phyloP scores from a whole-genome alignment of 30 jellyfish, hydroid and myxozoan species.

The Turritopsis dohrnii region DNA sequence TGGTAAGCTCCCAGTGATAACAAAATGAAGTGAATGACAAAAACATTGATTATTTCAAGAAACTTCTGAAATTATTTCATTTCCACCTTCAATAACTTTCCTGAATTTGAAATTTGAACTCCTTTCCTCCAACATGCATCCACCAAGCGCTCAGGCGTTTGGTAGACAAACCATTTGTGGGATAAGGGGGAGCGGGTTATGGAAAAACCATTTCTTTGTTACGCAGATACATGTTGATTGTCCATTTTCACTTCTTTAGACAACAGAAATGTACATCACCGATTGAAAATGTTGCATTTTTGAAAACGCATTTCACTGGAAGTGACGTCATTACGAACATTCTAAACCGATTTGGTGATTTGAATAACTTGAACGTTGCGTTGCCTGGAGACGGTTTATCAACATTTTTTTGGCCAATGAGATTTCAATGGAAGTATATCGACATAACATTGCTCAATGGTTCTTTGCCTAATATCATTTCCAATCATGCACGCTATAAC shows the following conservation, averaged over 20 bases:
- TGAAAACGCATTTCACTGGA: conserved; percentile 96
- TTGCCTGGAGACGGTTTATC: conserved; percentile 97
- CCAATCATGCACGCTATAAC: conserved; percentile 95
- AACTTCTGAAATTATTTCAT: no score
- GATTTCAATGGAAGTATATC: conserved; percentile 96
- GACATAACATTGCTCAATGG: conserved; percentile 91
- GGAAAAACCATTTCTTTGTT: no score
- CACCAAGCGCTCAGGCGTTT: no score
- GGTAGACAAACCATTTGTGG: no score
- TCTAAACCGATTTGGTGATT: conserved; percentile 84
- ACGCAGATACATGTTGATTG: not conserved
- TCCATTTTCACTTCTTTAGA: conserved; percentile 32
- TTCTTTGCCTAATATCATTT: conserved; percentile 80
- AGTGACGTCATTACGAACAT: conserved; percentile 95
- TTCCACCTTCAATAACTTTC: no score
- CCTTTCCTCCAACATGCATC: no score
- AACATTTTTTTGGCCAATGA: conserved; percentile 96
- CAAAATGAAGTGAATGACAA: no score
- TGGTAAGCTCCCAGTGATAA: no score
- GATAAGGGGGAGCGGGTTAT: no score
- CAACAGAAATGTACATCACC: conserved; percentile 85
- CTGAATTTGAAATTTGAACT: no score
- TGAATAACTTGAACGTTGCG: conserved; percentile 78
- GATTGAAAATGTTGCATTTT: conserved; percentile 65
- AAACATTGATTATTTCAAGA: no score